A percentile compares a stretch with the other conserved stretches of the same genome.
Evolutionary conservation across 1,140 invertebrate genomes (phyloP).

Genomic region (Drosophila sucinea): DNA sequence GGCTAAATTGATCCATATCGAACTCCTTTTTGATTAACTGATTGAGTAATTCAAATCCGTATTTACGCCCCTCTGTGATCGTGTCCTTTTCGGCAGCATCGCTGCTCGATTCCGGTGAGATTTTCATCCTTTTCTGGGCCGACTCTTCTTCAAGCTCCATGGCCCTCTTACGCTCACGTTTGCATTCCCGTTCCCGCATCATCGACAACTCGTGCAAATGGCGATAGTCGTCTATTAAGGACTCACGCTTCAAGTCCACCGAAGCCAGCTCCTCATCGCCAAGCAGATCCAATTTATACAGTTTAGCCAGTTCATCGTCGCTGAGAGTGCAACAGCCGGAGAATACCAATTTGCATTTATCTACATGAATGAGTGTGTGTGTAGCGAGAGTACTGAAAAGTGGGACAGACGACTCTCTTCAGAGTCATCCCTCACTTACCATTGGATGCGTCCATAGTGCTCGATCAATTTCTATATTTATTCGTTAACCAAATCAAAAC

Average conservation of each 20-base stretch:
- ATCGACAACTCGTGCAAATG: constrained; percentile 50
- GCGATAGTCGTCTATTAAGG: constrained; percentile 60
- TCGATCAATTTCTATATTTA: background rate
- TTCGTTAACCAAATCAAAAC: background rate
- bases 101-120: background rate
- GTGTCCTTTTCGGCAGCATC: background rate
- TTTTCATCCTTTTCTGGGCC: no score
- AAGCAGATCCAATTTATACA: constrained; percentile 43
- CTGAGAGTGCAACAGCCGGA: constrained; percentile 39
- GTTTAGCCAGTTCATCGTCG: constrained; percentile 24
- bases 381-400: no score
- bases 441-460: background rate
- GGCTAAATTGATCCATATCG: constrained; percentile 19
- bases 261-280: constrained; percentile 42
- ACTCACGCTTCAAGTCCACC: constrained; percentile 33
- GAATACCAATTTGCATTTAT: constrained; percentile 42
- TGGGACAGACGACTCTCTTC: no score
- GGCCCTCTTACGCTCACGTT: background rate
- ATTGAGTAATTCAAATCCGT: constrained; percentile 30
- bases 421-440: background rate
- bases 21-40: constrained; percentile 26
- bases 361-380: background rate
- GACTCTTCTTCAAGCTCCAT: background rate
- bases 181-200: background rate
- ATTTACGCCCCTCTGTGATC: background rate